Evolutionary conservation across 1,140 invertebrate genomes (phyloP).

Genomic region (Drusus annulatus): DNA sequence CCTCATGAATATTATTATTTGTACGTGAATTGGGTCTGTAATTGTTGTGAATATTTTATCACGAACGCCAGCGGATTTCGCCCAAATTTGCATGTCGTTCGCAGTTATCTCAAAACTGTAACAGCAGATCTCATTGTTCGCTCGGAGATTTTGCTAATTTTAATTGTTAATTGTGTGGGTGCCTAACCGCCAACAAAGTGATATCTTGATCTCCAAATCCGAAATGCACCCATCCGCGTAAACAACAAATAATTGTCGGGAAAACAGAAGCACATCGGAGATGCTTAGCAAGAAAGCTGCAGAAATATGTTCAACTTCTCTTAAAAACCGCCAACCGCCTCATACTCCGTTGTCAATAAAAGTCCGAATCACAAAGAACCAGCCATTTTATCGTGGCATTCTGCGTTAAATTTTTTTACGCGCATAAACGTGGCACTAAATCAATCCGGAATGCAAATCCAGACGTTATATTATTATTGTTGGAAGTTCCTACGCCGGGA

Average conservation of each 20-base stretch:
- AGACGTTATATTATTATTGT: not conserved
- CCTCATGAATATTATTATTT: not conserved
- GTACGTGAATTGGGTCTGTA: not conserved
- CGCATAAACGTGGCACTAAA: conserved; percentile 23
- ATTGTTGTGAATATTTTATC: conserved; percentile 9
- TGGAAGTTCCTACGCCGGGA: not conserved
- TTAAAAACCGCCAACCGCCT: no score
- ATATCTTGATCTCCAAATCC: no score
- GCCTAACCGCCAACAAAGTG: no score
- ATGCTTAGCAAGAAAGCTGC: no score
- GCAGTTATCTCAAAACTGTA: not conserved
- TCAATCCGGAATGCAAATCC: conserved; percentile 18
- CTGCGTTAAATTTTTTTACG: conserved; percentile 19
- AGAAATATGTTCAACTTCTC: no score
- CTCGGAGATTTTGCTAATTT: no score
- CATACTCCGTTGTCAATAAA: no score
- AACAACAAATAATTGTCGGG: no score
- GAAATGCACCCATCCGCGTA: no score
- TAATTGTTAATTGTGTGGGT: no score
- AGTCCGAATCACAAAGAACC: conserved; percentile 3
- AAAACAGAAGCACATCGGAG: no score
- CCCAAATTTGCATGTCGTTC: conserved; percentile 1
- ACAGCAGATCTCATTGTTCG: no score
- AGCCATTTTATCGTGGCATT: conserved; percentile 8
- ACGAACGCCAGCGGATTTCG: not conserved